Evolutionary conservation across 2,888 invertebrate species (phyloP), one percentile per base, ranked within the genome.

Genomic region (Hyposoter didymator): DNA sequence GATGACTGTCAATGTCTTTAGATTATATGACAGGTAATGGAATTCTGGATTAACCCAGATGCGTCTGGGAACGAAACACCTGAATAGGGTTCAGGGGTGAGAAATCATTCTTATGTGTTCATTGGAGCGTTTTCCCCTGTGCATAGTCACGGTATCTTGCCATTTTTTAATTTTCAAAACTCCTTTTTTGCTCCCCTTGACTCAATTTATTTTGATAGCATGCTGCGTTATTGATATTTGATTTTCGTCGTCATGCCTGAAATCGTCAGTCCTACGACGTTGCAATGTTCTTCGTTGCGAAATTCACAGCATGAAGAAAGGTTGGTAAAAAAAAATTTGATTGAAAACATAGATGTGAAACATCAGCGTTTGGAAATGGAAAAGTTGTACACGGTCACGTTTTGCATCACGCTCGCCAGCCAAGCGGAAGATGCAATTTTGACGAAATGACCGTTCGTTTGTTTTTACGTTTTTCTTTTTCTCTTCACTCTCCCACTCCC

Each of bases 1-100:
- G 85, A 84, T 85, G 87, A 84, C 85, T 88, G 85, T 84, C 82
- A 82, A 84, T 59, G 28, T 85, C 84, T 73, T 78, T 84, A 84
- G 82, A 85, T 87, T 84, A 82, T 28, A 7, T 76, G 85, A 84
- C 69, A 84, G 59, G 80, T 59, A 67, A 74, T 45, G 66, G 79
- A 83, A 62, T 70, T n/a, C 28, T 39, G 52, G 45, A 47, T n/a
- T n/a, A n/a, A 47, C 76, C 69, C 82, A 62, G 69, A 28, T 59
- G 47, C 66, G 74, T 81, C 84, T 86, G 86, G 84, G 86, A 85
- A 85, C 67, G 83, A 80, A 86, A 70, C 86, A 86, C 84, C 81
- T 86, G 86, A 83, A 81, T 69, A 49, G 45, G 78, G 70, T 81
- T 45, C 62, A 72, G 17, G 67, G 52, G 64, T 64, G 49, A 73